Conservation (phyloP, 2,797 vertebrate genomes). For the Psittacula echo region DNA sequence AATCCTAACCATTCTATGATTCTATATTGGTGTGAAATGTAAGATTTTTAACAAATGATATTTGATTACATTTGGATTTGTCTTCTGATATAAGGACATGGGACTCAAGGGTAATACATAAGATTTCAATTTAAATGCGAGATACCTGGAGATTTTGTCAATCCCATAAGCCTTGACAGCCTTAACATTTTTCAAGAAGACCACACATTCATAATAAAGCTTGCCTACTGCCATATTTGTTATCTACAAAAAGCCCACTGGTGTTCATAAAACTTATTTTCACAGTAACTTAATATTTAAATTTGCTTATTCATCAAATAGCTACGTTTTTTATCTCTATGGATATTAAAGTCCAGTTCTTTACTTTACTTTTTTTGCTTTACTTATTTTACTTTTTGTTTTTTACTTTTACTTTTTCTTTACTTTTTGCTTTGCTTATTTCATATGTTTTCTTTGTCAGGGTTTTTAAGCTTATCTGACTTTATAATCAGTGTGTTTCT, state of each 20-base stretch:
- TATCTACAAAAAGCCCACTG: neutral
- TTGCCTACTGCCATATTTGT: neutral
- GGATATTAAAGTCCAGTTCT: neutral
- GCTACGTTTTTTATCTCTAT: neutral
- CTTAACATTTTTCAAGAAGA: neutral
- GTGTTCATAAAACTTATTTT: neutral
- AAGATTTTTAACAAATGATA: neutral
- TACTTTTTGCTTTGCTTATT: constrained; percentile 29
- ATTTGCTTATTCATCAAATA: constrained; percentile 15
- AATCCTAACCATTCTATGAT: too few species aligned
- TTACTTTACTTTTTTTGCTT: neutral
- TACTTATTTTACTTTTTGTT: neutral
- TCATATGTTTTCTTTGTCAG: neutral
- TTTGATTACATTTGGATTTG: neutral
- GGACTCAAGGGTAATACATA: neutral
- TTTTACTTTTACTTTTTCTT: neutral
- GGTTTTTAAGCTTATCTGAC: neutral
- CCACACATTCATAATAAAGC: neutral
- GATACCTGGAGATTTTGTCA: neutral
- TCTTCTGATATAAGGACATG: neutral
- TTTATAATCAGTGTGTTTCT: neutral
- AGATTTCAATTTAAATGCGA: neutral
- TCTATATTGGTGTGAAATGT: neutral
- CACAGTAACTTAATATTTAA: constrained; percentile 19
- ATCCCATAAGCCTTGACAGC: neutral